Conservation (phyloP, 2,113 vertebrate genomes). For the Atrichornis clamosus region DNA sequence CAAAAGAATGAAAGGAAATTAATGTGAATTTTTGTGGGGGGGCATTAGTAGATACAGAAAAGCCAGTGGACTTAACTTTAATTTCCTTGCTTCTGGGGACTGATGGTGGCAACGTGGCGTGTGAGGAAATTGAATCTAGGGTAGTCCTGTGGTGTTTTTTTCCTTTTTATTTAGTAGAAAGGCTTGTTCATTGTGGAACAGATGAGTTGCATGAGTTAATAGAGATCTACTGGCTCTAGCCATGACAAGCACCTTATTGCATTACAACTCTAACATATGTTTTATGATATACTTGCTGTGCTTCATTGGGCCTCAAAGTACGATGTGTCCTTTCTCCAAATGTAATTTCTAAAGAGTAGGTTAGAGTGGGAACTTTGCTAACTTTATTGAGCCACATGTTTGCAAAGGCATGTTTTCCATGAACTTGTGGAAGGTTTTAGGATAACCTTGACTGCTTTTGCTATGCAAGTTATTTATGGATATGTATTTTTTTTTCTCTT, state of each 20-base stretch:
- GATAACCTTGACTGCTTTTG: not conserved
- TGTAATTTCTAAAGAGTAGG: not conserved
- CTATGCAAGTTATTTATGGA: not conserved
- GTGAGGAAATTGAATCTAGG: not conserved
- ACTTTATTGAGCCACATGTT: not conserved
- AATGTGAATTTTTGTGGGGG: not conserved
- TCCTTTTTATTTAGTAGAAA: not conserved
- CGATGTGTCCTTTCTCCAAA: not conserved
- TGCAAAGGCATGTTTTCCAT: not conserved
- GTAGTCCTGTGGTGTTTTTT: not conserved
- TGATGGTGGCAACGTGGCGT: not conserved
- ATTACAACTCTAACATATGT: not conserved
- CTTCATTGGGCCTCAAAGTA: not conserved
- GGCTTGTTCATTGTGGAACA: not conserved
- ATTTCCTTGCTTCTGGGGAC: not conserved
- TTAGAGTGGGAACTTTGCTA: not conserved
- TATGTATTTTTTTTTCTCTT: not conserved
- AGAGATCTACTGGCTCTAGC: not conserved
- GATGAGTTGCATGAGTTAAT: not conserved
- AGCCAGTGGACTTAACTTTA: not conserved
- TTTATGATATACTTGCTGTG: not conserved
- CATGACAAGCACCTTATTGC: not conserved
- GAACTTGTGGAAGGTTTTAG: not conserved
- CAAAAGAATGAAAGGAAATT: not conserved
- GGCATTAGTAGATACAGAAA: not conserved